Evolutionary conservation across 2,888 invertebrate species (phyloP), one percentile per base, ranked within the genome.

Genomic region (Agrochola lota): DNA sequence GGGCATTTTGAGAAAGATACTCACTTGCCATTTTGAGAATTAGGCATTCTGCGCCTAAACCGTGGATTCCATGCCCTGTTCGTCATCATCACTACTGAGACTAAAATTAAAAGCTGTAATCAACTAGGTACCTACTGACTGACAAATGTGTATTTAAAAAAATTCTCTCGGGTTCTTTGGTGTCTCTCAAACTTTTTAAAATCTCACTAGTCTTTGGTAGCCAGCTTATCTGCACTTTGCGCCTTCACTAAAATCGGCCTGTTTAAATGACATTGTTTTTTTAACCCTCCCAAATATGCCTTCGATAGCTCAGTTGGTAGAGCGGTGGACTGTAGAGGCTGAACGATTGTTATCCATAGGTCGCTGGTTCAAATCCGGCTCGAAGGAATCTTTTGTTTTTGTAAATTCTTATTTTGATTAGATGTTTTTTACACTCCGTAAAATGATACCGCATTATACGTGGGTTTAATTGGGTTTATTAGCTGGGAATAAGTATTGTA

Each of bases 291-390:
- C 1, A 0, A 1, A 3, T 23, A 70, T 15, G 85, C 96, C 95
- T 96, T 96, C 96, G 95, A 96, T 96, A 96, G 96, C 96, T 96
- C 96, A 96, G 96, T 96, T 96, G 96, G 96, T 96, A 96, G 96
- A 96, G 96, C 96, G 96, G 96, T 96, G 95, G 95, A 96, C 95
- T 96, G 95, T 96, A 95, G 95, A 78, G 86, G 93, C 83, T 74
- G 20, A n/a, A 80, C 35, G 9, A 67, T 85, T 92, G 96, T 81
- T 43, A 97, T 97, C 96, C 97, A 97, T 97, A 97, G 97, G 96
- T 97, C 96, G 95, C 97, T 97, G 97, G 97, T 97, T 97, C 97
- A 97, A 97, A 97, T 97, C 97, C 97, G 97, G 97, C 97, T 97
- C 97, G 97, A 97, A 97, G 97, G 97, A 97, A 70, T 88, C 12